Evolutionary conservation across 2,888 invertebrate genomes (phyloP).

Genomic region (Pandemis corylana): DNA sequence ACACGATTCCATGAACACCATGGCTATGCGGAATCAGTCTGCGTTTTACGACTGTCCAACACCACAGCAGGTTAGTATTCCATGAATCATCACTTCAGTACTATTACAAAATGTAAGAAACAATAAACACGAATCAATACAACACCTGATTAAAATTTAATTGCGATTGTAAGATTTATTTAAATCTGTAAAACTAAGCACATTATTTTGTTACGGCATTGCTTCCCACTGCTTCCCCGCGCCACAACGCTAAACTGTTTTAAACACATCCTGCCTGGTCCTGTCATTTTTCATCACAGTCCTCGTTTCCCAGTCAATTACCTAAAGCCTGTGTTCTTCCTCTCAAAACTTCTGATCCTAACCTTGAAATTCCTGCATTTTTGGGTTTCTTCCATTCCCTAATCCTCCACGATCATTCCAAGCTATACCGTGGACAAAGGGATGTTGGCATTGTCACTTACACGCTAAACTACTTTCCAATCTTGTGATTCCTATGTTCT

Average conservation of each 20-base stretch:
- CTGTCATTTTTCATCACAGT: background rate
- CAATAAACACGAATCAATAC: background rate
- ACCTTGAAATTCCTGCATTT: background rate
- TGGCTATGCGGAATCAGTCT: constrained; percentile 40
- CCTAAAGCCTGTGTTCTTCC: background rate
- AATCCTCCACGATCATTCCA: background rate
- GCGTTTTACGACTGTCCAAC: constrained; percentile 48
- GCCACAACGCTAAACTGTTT: constrained; percentile 5
- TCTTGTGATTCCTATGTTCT: background rate
- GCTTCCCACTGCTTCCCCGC: constrained; percentile 22
- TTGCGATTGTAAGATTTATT: background rate
- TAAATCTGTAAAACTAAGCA: background rate
- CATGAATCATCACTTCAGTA: background rate
- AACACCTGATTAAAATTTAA: background rate
- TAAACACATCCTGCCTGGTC: constrained; percentile 5
- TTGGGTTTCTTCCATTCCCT: background rate
- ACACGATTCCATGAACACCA: constrained; percentile 58
- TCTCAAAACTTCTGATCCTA: background rate
- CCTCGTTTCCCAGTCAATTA: too few relatives aligned
- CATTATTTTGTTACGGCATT: background rate
- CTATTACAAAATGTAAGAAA: background rate
- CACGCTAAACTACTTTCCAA: background rate
- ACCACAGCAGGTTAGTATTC: constrained; percentile 62
- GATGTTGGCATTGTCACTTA: too few relatives aligned
- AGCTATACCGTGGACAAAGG: constrained; percentile 47